Evolutionary conservation across 2,888 invertebrate species (phyloP).

Genomic region (Euzophera pinguis): DNA sequence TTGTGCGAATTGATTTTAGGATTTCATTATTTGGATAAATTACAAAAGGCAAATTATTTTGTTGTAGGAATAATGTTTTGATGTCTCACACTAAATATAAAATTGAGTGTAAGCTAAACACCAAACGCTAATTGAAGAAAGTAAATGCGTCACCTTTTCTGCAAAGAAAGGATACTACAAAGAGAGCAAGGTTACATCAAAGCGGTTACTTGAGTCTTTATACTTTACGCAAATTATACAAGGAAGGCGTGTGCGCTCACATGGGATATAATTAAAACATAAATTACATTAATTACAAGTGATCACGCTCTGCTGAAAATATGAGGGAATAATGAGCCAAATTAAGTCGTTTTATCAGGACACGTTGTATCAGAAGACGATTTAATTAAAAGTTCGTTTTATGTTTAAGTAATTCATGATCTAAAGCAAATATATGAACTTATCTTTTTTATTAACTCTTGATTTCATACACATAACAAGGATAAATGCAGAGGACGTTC

Average conservation of each 20-base stretch:
- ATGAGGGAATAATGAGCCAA: constrained; percentile 13
- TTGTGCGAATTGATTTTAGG: too few species aligned
- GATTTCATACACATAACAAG: too few species aligned
- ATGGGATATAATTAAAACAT: constrained; percentile 25
- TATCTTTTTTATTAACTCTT: too few species aligned
- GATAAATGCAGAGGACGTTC: too few species aligned
- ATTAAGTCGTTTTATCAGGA: constrained; percentile 13
- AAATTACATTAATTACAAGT: constrained; percentile 31
- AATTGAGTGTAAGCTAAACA: too few species aligned
- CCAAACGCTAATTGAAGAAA: background rate
- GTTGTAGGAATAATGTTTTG: too few species aligned
- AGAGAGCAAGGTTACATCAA: constrained; percentile 10
- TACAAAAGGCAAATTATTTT: too few species aligned
- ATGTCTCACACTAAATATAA: too few species aligned
- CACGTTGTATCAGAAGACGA: background rate
- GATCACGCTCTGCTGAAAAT: constrained; percentile 25
- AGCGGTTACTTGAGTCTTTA: constrained; percentile 11
- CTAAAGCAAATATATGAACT: background rate
- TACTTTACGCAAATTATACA: constrained; percentile 14
- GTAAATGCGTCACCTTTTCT: constrained; percentile 4
- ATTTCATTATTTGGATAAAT: too few species aligned
- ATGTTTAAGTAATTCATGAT: background rate
- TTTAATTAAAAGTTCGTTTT: background rate
- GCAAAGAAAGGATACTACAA: constrained; percentile 5
- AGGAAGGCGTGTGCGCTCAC: constrained; percentile 3